phyloP scores from a whole-genome alignment of 2,888 invertebrate genomes.

The Leptopilina drosophilae region DNA sequence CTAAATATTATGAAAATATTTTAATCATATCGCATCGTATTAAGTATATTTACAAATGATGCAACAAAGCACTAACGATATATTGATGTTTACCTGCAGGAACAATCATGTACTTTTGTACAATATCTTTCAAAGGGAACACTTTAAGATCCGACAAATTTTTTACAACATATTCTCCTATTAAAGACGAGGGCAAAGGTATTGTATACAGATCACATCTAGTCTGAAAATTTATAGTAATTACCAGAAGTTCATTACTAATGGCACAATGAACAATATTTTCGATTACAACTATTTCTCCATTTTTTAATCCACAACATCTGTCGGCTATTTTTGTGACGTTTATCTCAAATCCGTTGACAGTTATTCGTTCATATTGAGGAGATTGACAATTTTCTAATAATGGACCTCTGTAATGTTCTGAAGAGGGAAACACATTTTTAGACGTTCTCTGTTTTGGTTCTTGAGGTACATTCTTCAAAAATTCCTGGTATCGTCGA shows the following conservation, averaged over 20 bases:
- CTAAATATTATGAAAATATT: too few species aligned
- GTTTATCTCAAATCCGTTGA: slow-evolving; percentile 9
- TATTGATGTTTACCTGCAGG: not conserved
- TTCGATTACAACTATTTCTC: not conserved
- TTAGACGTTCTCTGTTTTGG: not conserved
- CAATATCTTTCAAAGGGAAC: not conserved
- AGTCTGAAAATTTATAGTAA: slow-evolving; percentile 42
- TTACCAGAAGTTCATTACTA: slow-evolving; percentile 23
- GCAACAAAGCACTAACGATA: not conserved
- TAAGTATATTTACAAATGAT: not conserved
- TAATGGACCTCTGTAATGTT: too few species aligned
- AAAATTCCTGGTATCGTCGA: not conserved
- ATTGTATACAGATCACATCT: slow-evolving; percentile 44
- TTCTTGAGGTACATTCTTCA: not conserved
- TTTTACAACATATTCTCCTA: slow-evolving; percentile 41
- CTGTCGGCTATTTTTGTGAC: not conserved
- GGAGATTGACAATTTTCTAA: not conserved
- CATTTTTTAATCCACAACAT: not conserved
- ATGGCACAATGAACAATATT: not conserved
- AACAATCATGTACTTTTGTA: not conserved
- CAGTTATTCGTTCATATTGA: slow-evolving; percentile 23
- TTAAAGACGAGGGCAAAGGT: slow-evolving; percentile 42
- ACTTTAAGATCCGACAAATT: slow-evolving; percentile 21
- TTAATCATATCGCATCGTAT: too few species aligned
- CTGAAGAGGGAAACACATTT: too few species aligned